Evolutionary conservation across 2,888 invertebrate genomes (phyloP), one percentile per base, ranked within the genome.

Genomic region (Drosophila nr. perissopoda): DNA sequence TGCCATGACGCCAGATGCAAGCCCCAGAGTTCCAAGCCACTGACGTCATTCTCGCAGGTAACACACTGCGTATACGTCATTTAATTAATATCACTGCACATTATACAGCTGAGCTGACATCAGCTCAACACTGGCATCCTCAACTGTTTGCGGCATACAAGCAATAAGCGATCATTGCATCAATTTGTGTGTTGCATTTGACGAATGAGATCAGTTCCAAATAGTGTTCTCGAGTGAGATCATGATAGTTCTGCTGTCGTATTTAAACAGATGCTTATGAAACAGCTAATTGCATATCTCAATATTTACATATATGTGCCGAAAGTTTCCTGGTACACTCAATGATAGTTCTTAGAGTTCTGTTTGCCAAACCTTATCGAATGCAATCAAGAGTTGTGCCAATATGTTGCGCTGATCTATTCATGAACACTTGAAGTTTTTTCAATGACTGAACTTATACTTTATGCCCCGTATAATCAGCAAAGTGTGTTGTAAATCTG

Each of bases 1-100:
- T 76, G 29, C 81, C 45, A 61, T 65, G 73, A 78, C 69, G 74
- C 73, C 67, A 59, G 64, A 49, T 69, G 71, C 75, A 18, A 73
- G 48, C 6, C n/a, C 3, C 40, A 4, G 27, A 56, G 56, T 62
- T 77, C 60, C 67, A 59, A 67, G 38, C 40, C 62, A 56, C 69
- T 85, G 84, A 85, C 84, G 83, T 87, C 88, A 85, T 75, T 31
- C 25, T 25, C 38, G 2, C 63, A 67, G 76, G 72, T 76, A 67
- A 56, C 40, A 49, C 63, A 29, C 54, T 62, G 77, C 72, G 76
- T 67, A 74, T 80, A 73, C 75, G 75, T 78, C 73, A 87, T 79
- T 59, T 73, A 38, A 34, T 16, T 21, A 45, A 42, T 31, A 21
- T 18, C 36, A 7, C 1, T 4, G 16, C 36, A 11, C 4, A 38